These are phyloP conservation scores for Diabrotica balteata DNA, from an alignment of 2,888 invertebrate species.

Conservation along the genomic window DNA sequence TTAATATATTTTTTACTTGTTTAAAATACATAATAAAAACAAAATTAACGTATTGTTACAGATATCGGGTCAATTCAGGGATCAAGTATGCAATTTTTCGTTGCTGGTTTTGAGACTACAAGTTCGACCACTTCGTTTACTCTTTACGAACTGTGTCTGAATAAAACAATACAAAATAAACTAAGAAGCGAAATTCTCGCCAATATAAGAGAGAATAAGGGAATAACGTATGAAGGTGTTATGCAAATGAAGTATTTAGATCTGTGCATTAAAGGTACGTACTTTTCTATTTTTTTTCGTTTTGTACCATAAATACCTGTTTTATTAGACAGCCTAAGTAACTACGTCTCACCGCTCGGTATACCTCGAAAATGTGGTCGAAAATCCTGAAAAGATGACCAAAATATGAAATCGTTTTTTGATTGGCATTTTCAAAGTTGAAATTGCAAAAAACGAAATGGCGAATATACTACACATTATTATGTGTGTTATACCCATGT, in stretches of 20 bases:
- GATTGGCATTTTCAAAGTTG: too few species aligned
- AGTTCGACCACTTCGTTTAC: constrained; percentile 66
- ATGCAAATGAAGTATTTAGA: constrained; percentile 65
- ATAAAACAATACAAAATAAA: constrained; percentile 63
- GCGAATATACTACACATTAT: too few species aligned
- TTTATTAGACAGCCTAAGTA: too few species aligned
- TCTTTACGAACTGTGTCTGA: constrained; percentile 64
- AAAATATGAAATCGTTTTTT: too few species aligned
- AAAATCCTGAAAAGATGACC: too few species aligned
- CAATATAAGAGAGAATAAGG: constrained; percentile 55
- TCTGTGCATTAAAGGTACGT: constrained; percentile 36
- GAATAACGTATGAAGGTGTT: constrained; percentile 63
- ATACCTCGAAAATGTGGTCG: too few species aligned
- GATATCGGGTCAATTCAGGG: constrained; percentile 15
- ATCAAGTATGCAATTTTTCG: constrained; percentile 59
- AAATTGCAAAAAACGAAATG: too few species aligned
- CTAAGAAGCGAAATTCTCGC: constrained; percentile 62
- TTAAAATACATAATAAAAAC: background rate
- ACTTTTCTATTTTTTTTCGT: too few species aligned
- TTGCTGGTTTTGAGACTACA: constrained; percentile 70
- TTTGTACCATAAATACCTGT: too few species aligned
- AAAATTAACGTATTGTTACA: background rate
- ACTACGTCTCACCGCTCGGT: too few species aligned
- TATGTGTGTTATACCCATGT: too few species aligned
- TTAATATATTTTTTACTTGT: too few species aligned